Conservation (phyloP, 2,113 vertebrate genomes). For the Sterrhoptilus dennistouni region DNA sequence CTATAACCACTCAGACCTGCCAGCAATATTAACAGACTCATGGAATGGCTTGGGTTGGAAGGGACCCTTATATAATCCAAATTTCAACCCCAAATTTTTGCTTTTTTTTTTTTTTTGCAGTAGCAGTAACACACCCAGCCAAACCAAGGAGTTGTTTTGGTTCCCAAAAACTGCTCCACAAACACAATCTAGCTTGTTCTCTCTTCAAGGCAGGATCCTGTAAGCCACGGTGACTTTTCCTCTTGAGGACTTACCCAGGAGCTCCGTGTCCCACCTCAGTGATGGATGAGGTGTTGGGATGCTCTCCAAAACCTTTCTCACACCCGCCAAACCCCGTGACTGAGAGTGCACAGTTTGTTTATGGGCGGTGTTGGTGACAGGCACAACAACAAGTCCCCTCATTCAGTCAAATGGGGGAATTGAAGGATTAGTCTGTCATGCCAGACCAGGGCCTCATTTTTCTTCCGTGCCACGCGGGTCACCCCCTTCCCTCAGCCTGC, state of each 20-base stretch:
- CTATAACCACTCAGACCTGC: not conserved
- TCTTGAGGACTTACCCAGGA: slow-evolving; percentile 71
- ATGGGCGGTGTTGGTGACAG: slow-evolving; percentile 80
- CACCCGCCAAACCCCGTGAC: slow-evolving; percentile 60
- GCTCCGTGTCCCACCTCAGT: slow-evolving; percentile 49
- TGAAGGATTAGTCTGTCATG: slow-evolving; percentile 94
- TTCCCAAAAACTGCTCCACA: slow-evolving; percentile 42
- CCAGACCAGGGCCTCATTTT: slow-evolving; percentile 88
- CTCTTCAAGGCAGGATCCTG: slow-evolving; percentile 63
- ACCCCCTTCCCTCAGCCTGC: slow-evolving; percentile 58
- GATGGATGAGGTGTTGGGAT: slow-evolving; percentile 71
- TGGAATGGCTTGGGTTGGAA: not conserved
- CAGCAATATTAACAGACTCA: not conserved
- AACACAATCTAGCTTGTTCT: not conserved
- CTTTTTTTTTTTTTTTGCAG: not conserved
- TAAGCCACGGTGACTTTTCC: slow-evolving; percentile 65
- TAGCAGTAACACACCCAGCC: not conserved
- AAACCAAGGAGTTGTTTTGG: not conserved
- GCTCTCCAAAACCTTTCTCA: slow-evolving; percentile 79
- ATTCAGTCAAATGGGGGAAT: slow-evolving; percentile 78
- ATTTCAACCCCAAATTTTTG: not conserved
- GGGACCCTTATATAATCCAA: not conserved
- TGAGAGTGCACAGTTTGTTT: slow-evolving; percentile 80
- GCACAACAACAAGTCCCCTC: slow-evolving; percentile 76
- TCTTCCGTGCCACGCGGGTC: slow-evolving; percentile 80